Conservation (phyloP, 1,140 invertebrate genomes). For the Tribolium castaneum region DNA sequence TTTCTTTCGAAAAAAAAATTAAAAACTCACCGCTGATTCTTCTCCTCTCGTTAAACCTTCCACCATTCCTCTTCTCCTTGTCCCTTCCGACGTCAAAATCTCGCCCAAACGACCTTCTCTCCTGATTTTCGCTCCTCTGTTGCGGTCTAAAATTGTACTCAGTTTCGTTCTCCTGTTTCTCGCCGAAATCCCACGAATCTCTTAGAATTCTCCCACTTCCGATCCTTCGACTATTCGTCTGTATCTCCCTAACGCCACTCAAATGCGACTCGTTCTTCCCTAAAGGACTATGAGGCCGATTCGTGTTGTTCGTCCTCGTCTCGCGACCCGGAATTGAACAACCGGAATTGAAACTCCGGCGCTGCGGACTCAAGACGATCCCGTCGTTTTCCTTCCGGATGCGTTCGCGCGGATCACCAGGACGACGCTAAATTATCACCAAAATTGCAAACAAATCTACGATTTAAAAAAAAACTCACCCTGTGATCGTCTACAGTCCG, state of each 20-base stretch:
- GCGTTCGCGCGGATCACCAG: constrained; percentile 81
- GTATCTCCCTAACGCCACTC: constrained; percentile 55
- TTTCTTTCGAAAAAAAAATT: no score
- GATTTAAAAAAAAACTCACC: constrained; percentile 20
- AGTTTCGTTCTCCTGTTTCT: constrained; percentile 63
- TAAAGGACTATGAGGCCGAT: constrained; percentile 66
- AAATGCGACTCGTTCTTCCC: constrained; percentile 29
- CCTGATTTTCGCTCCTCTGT: constrained; percentile 53
- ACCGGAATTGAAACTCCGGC: constrained; percentile 85
- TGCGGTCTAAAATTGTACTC: constrained; percentile 18
- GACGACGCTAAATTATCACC: constrained; percentile 66
- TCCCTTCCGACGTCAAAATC: constrained; percentile 65
- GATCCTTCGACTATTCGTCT: constrained; percentile 71
- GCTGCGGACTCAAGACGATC: constrained; percentile 84
- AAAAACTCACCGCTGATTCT: constrained; percentile 63
- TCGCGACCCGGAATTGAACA: constrained; percentile 73
- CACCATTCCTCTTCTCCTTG: constrained; percentile 62
- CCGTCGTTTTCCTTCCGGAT: constrained; percentile 85
- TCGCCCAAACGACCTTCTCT: constrained; percentile 65
- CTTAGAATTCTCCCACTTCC: constrained; percentile 83
- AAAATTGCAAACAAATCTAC: neutral
- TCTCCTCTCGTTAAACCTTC: constrained; percentile 54
- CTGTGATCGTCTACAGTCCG: constrained; percentile 56
- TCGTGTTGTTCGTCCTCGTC: constrained; percentile 62
- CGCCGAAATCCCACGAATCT: constrained; percentile 70